Base-by-base conservation (phyloP, 2,113 vertebrate genomes). In the Clarias magur region DNA sequence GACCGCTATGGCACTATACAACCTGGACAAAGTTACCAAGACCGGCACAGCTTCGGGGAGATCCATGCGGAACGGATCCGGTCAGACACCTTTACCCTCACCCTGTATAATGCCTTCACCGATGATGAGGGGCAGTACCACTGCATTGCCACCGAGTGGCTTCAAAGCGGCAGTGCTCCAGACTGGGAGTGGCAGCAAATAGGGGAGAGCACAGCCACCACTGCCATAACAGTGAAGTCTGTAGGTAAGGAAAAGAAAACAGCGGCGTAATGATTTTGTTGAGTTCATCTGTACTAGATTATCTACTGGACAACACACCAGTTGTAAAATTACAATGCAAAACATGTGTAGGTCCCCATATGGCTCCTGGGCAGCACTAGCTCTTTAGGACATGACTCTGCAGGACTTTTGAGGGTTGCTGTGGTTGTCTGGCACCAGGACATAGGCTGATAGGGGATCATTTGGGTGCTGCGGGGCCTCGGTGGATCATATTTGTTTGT, bases 61-160 rank as follows among this genome's bases (percentile, higher is more conserved):
- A 84, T 99, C 62, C 96, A 97, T 38, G 95, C 95, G 91, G 97
- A 98, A 93, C 96, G 97, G 89, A 93, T 95, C 68, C 95, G 91
- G 25, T 91, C 94, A 0, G 95, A 95, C 91, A 92, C 94, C 0
- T 99, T 97, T 91, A 95, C 94, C 62, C 93, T 99, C 90, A 95
- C 95, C 87, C 91, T 99, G 91, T 97, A 97, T 93, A 96, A 97
- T 86, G 96, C 96, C 86, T 83, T 97, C 90, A 96, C 97, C 25
- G 95, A 94, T 0, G 98, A 99, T 0, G 96, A 97, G 86, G 98
- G 98, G 54, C 95, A 96, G 91, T 99, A 99, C n/a, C 94, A 92
- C 62, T 99, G 98, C 91, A 95, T 93, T 0, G 96, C 95, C 88
- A 96, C 96, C 0, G 97, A 99, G 89, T 99, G 97, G 98, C 93